Evolutionary conservation across 1,140 invertebrate species (phyloP).

Genomic region (Alviniconcha marisindica): DNA sequence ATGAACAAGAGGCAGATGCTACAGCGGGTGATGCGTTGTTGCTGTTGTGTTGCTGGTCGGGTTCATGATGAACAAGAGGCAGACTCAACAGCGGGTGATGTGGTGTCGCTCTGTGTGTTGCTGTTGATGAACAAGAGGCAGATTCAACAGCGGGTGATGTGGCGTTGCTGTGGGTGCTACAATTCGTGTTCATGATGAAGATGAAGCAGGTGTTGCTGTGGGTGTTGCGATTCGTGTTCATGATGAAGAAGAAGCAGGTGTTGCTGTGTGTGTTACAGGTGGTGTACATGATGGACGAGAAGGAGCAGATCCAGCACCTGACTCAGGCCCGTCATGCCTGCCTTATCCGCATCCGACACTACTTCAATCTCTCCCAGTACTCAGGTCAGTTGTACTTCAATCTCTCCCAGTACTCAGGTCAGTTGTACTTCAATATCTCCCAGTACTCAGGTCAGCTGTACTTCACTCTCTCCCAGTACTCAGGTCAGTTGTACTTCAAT

Average conservation of each 20-base stretch:
- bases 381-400: slow-evolving; percentile 7
- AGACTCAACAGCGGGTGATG: too few relatives aligned
- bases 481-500: too few relatives aligned
- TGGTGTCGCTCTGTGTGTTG: too few relatives aligned
- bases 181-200: not conserved
- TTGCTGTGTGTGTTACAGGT: slow-evolving; percentile 4
- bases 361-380: not conserved
- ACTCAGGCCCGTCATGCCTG: not conserved
- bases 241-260: not conserved
- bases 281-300: not conserved
- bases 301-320: not conserved
- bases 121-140: too few relatives aligned
- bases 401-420: too few relatives aligned
- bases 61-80: too few relatives aligned
- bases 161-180: not conserved
- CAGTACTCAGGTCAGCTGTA: too few relatives aligned
- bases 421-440: too few relatives aligned
- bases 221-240: not conserved
- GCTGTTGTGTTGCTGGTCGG: too few relatives aligned
- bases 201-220: not conserved
- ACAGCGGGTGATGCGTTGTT: too few relatives aligned
- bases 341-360: not conserved
- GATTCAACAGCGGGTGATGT: not conserved
- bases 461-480: too few relatives aligned
- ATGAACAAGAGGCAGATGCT: too few relatives aligned